Conservation (phyloP, 2,888 invertebrate genomes). For the Bedellia somnulentella region DNA sequence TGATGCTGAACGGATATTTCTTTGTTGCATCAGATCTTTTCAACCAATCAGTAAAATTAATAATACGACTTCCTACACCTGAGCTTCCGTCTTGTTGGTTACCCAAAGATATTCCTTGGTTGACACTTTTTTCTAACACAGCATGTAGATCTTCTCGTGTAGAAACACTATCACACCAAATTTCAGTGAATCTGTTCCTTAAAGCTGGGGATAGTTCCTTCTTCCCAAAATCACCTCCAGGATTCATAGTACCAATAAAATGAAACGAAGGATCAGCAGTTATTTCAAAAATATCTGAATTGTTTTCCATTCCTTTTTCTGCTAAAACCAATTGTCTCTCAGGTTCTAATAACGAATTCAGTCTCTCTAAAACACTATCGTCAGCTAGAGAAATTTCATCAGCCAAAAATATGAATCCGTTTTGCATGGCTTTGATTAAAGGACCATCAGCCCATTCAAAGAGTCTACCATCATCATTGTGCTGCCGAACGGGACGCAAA, state of each 20-base stretch:
- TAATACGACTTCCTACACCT: slow-evolving; percentile 69
- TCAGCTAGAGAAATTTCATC: slow-evolving; percentile 99
- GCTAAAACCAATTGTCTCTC: slow-evolving; percentile 88
- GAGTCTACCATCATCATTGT: slow-evolving; percentile 63
- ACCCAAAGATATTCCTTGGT: slow-evolving; percentile 49
- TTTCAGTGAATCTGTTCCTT: slow-evolving; percentile 96
- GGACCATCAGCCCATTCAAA: slow-evolving; percentile 99
- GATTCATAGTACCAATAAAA: slow-evolving; percentile 98
- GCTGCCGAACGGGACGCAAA: slow-evolving; percentile 81
- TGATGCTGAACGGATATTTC: slow-evolving; percentile 82
- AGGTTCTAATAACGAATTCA: slow-evolving; percentile 94
- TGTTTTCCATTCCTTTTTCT: slow-evolving; percentile 79
- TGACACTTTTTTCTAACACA: slow-evolving; percentile 82
- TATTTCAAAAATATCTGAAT: slow-evolving; percentile 60
- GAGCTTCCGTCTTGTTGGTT: slow-evolving; percentile 55
- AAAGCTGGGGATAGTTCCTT: slow-evolving; percentile 98
- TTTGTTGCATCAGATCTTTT: slow-evolving; percentile 69
- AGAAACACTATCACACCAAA: slow-evolving; percentile 89
- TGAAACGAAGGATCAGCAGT: slow-evolving; percentile 78
- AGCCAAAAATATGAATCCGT: slow-evolving; percentile 86
- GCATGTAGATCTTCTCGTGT: slow-evolving; percentile 72
- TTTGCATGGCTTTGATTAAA: slow-evolving; percentile 85
- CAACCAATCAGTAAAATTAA: slow-evolving; percentile 82
- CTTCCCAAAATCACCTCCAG: slow-evolving; percentile 98
- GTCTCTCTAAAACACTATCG: slow-evolving; percentile 94